Conservation (phyloP, 2,797 vertebrate genomes). For the Tenualosa ilisha region DNA sequence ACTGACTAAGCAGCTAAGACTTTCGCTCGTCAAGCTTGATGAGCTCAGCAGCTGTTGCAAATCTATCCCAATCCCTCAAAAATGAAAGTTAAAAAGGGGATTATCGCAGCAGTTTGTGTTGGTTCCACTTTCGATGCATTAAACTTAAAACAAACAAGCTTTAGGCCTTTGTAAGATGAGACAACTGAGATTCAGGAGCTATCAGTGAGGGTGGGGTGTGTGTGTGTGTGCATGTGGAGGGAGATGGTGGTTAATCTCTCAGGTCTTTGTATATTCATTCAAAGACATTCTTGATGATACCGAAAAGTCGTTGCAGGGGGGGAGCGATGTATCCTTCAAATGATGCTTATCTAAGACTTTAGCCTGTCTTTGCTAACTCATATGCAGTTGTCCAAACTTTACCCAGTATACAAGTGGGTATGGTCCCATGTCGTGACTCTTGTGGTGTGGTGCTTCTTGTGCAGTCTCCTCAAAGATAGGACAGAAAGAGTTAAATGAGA, state of each 20-base stretch:
- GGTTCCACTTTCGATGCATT: conserved; percentile 12
- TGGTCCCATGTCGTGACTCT: not conserved
- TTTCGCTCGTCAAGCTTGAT: not conserved
- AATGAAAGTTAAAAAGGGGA: conserved; percentile 13
- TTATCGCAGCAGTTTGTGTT: conserved; percentile 19
- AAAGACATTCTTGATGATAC: conserved; percentile 9
- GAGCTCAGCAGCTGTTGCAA: not conserved
- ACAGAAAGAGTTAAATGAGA: not conserved
- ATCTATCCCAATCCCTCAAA: conserved; percentile 14
- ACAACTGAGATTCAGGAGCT: not conserved
- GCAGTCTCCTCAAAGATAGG: not conserved
- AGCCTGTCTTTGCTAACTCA: conserved; percentile 4
- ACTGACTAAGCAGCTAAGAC: not conserved
- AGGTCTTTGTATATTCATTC: conserved; percentile 15
- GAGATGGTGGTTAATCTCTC: not conserved
- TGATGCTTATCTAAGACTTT: conserved; percentile 17
- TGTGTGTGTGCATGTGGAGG: not conserved
- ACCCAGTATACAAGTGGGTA: not conserved
- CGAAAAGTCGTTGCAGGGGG: not conserved
- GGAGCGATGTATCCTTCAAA: not conserved
- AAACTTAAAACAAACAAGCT: conserved; percentile 12
- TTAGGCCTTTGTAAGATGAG: not conserved
- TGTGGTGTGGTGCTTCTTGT: not conserved
- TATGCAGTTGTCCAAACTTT: not conserved
- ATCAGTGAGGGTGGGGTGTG: conserved; percentile 9